Evolutionary conservation across 2,113 vertebrate genomes (phyloP).

Genomic region (Pterocles gutturalis): DNA sequence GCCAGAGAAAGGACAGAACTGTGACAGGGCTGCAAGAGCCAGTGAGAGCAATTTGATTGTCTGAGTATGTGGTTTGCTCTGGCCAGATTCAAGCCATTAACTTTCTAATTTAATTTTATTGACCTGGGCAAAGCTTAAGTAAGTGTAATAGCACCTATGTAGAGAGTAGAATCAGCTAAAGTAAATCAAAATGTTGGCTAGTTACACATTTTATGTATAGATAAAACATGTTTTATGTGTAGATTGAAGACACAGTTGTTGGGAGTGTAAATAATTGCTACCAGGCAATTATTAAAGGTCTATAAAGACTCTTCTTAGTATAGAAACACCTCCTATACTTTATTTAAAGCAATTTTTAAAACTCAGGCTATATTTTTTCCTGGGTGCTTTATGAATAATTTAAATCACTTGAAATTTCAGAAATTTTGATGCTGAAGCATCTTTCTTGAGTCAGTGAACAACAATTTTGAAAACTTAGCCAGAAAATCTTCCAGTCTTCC

Average conservation of each 20-base stretch:
- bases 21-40: rapidly evolving
- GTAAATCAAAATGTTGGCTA: background rate
- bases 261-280: background rate
- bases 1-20: background rate
- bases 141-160: background rate
- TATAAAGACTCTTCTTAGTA: background rate
- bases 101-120: background rate
- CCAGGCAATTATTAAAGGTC: background rate
- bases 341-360: background rate
- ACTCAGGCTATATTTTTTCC: background rate
- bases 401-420: background rate
- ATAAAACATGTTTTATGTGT: background rate
- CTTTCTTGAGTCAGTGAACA: background rate
- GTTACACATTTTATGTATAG: background rate
- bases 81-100: background rate
- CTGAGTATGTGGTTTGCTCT: background rate
- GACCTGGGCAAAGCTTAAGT: background rate
- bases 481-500: background rate
- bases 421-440: background rate
- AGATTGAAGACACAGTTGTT: background rate
- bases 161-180: background rate
- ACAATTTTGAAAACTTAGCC: background rate
- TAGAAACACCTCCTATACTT: background rate
- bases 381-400: background rate
- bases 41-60: background rate